A percentile compares a stretch with the other conserved stretches of the same genome.
Evolutionary conservation across 2,113 vertebrate genomes (phyloP).

Genomic region (Barnardius zonarius): DNA sequence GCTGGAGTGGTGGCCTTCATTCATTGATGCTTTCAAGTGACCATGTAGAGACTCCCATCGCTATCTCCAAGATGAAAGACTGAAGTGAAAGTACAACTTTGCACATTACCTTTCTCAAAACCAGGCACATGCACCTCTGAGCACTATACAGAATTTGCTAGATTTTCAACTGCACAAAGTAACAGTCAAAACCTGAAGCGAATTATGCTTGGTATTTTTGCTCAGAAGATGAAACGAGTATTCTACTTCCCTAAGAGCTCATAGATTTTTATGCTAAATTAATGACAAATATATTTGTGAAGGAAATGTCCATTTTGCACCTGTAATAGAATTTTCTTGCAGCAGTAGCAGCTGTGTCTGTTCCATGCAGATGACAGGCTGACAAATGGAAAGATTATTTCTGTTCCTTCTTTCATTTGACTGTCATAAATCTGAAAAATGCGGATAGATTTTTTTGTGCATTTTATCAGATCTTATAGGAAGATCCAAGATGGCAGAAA

Average conservation of each 20-base stretch:
- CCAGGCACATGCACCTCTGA: neutral
- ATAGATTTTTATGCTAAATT: slow-evolving; percentile 43
- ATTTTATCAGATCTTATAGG: slow-evolving; percentile 47
- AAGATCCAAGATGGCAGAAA: slow-evolving; percentile 55
- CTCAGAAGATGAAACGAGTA: neutral
- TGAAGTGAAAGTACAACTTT: neutral
- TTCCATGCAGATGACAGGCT: slow-evolving; percentile 43
- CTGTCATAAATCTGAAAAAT: slow-evolving; percentile 66
- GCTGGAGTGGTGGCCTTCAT: neutral
- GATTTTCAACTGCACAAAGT: neutral
- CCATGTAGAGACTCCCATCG: neutral
- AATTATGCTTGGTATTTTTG: neutral
- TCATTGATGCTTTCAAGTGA: neutral
- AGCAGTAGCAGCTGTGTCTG: slow-evolving; percentile 37
- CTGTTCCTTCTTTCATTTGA: slow-evolving; percentile 53
- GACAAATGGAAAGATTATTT: slow-evolving; percentile 68
- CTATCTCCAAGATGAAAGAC: neutral
- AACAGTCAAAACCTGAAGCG: neutral
- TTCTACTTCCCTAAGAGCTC: neutral
- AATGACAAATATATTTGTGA: slow-evolving; percentile 13
- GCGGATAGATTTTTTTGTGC: slow-evolving; percentile 44
- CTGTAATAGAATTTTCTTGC: slow-evolving; percentile 45
- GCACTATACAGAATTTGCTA: neutral
- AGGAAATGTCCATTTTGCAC: slow-evolving; percentile 47
- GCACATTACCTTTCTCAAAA: neutral